Evolutionary conservation across 2,888 invertebrate genomes (phyloP), one percentile per base, ranked within the genome.

Genomic region (Protophormia terraenovae): DNA sequence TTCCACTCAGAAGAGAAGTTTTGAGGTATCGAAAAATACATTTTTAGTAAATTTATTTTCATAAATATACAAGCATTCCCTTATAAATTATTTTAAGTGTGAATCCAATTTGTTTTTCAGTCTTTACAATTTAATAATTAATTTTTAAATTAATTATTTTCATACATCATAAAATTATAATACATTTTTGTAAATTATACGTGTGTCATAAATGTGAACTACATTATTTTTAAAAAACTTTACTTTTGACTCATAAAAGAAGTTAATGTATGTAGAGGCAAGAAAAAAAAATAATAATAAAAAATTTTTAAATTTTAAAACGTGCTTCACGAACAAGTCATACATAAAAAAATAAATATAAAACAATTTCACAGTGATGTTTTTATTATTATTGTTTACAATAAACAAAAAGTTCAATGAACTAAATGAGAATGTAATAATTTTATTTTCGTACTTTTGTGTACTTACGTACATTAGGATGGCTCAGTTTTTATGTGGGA

Each of bases 381-480:
- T 66, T 66, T 79, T n/a, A n/a, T n/a, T n/a, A n/a, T 72, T 58
- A 45, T 79, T 64, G 67, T 67, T 67, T 27, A 38, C 27, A 64
- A 80, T 80, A 69, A 81, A 81, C 32, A 67, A 75, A 53, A 41
- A 16, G 81, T 82, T 75, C 81, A 81, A 75, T 82, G 69, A 82
- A 67, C 81, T 69, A 53, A 14, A 75, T 62, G 58, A 69, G 67
- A 62, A 29, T 69, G 67, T 53, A 75, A 45, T 76, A 60, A 60
- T 62, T 75, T 53, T 58, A 32, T 67, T 75, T 16, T 62, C 38
- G 50, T 69, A 12, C 32, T 38, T 35, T 14, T 14, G 12, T n/a
- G n/a, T 10, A 5, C 38, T 12, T 38, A 2, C 38, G 2, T 12
- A 38, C 2, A 38, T 5, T 3, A 12, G 12, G 6, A 38, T n/a